Percentiles rank a stretch among this genome's conserved stretches.
Conservation (phyloP, 2,888 invertebrate genomes). For the Drosophila mimetica region DNA sequence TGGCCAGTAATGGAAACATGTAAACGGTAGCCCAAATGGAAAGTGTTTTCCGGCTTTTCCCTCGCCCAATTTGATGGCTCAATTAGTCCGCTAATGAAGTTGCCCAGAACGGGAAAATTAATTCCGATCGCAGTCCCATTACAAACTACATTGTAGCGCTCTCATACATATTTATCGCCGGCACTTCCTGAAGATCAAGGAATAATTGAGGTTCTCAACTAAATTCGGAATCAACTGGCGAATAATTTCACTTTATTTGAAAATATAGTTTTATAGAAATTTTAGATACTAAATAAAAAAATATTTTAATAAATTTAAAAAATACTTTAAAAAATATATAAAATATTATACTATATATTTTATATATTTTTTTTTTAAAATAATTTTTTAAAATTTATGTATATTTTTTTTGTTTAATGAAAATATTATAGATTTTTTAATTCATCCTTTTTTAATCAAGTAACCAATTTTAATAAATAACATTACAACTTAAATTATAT, state of each 20-base stretch:
- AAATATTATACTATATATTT: no score
- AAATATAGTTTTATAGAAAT: background rate
- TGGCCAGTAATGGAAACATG: conserved; percentile 1
- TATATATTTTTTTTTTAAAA: no score
- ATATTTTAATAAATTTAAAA: no score
- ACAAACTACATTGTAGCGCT: background rate
- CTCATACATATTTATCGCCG: conserved; percentile 1
- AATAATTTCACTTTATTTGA: background rate
- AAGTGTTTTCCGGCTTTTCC: conserved; percentile 20
- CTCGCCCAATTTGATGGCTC: conserved; percentile 55
- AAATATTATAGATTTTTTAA: no score
- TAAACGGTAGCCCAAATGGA: conserved; percentile 37
- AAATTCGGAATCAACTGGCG: background rate
- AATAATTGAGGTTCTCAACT: background rate
- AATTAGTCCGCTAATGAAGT: conserved; percentile 51
- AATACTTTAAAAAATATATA: no score
- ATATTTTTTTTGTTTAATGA: no score
- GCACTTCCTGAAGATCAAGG: background rate
- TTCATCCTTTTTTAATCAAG: no score
- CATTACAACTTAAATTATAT: no score
- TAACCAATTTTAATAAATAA: no score
- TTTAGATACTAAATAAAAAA: no score
- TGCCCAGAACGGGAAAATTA: conserved; percentile 8
- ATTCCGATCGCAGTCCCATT: conserved; percentile 22
- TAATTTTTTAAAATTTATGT: no score